A percentile compares a stretch with the other conserved stretches of the same genome.
Evolutionary conservation across 2,113 vertebrate species (phyloP).

Genomic region (Oreamnos americanus): DNA sequence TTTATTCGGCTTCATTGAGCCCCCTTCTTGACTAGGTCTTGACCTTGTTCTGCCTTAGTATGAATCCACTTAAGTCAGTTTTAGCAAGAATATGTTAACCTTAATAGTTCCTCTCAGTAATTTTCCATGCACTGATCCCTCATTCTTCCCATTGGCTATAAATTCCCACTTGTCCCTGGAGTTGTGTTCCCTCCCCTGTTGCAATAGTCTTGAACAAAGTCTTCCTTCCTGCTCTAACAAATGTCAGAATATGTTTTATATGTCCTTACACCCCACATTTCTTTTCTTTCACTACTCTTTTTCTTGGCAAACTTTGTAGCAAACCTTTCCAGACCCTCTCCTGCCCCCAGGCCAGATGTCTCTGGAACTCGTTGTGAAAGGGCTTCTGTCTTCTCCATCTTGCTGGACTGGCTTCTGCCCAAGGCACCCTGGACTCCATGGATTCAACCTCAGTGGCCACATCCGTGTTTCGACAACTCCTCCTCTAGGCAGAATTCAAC

Average conservation of each 20-base stretch:
- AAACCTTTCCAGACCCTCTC: neutral
- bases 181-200: too few species aligned
- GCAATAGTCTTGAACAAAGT: neutral
- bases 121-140: neutral
- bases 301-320: neutral
- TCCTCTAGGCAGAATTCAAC: neutral
- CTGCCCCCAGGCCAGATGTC: rapidly evolving
- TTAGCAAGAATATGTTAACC: neutral
- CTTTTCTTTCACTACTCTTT: neutral
- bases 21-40: neutral
- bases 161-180: neutral
- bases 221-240: neutral
- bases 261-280: neutral
- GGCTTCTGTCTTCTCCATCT: neutral
- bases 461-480: rapidly evolving
- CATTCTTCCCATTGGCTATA: neutral
- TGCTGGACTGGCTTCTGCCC: neutral
- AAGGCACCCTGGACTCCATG: neutral
- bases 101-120: neutral
- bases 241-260: neutral
- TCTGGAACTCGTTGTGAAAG: neutral
- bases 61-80: neutral
- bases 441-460: neutral
- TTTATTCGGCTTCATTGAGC: neutral
- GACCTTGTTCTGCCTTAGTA: neutral